Percentiles rank a stretch among this genome's conserved stretches.
phyloP scores from a whole-genome alignment of 2,888 invertebrate genomes.

The Caenorhabditis parvicauda region DNA sequence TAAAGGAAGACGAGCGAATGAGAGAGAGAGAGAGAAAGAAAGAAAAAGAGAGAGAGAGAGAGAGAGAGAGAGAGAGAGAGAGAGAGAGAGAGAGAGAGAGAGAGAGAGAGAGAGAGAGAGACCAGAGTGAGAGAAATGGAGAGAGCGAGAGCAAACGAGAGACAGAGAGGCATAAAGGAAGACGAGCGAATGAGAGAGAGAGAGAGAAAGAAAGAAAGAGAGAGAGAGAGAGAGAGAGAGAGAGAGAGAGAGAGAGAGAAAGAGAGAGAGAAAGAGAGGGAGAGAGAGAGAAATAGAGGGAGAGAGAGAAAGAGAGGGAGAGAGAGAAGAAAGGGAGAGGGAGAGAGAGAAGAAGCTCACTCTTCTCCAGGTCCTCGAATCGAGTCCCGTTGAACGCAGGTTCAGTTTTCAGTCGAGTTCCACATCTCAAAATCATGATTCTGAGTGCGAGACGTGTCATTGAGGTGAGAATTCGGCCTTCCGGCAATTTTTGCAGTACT shows the following conservation, averaged over 20 bases:
- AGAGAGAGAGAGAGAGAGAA: background rate
- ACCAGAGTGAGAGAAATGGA: background rate
- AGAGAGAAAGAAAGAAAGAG: background rate
- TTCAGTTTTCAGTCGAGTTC: background rate
- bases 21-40: background rate
- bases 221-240: background rate
- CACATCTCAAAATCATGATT: background rate
- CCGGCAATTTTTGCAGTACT: too few species aligned
- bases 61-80: slow-evolving; percentile 3
- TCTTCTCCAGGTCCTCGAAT: too few species aligned
- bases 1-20: too few species aligned
- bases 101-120: background rate
- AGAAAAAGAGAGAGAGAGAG: slow-evolving; percentile 3
- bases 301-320: background rate
- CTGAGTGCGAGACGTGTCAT: too few species aligned
- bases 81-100: slow-evolving; percentile 1
- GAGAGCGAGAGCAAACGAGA: background rate
- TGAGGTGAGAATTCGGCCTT: too few species aligned
- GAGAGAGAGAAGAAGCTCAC: too few species aligned
- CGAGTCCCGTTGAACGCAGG: too few species aligned
- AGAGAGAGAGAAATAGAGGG: background rate
- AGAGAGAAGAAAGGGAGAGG: too few species aligned
- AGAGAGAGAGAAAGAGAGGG: background rate
- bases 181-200: background rate
- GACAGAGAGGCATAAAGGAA: background rate